A percentile compares a stretch with the other conserved stretches of the same genome.
Evolutionary conservation across 2,888 invertebrate species (phyloP).

Genomic region (Cerastoderma edule): DNA sequence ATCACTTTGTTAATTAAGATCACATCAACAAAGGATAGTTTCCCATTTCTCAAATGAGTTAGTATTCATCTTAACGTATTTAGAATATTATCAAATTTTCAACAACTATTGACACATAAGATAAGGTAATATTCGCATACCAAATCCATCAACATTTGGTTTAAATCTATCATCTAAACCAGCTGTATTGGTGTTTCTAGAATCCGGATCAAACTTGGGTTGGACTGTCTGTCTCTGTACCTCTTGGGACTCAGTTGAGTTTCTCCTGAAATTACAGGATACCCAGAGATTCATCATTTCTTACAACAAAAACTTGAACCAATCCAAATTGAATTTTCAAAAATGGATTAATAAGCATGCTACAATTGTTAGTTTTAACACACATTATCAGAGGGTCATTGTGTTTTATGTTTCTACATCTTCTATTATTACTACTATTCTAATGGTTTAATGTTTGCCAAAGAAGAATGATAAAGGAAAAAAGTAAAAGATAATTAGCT

Average conservation of each 20-base stretch:
- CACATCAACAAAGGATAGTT: not conserved
- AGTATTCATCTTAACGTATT: not conserved
- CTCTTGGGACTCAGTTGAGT: not conserved
- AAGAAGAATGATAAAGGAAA: no score
- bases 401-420: no score
- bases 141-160: slow-evolving; percentile 15
- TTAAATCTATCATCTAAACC: slow-evolving; percentile 14
- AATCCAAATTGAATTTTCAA: no score
- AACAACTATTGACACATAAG: not conserved
- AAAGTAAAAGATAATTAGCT: no score
- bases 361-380: no score
- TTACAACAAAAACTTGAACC: not conserved
- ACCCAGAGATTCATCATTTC: not conserved
- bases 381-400: no score
- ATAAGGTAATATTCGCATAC: not conserved
- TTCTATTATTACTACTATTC: no score
- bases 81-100: not conserved
- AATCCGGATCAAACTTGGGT: not conserved
- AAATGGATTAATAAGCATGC: no score
- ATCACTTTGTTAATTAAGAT: not conserved
- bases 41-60: not conserved
- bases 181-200: not conserved
- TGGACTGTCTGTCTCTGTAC: not conserved
- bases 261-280: not conserved
- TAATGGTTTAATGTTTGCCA: no score